Evolutionary conservation across 1,140 invertebrate species (phyloP), one percentile per base, ranked within the genome.

Genomic region (Amphibalanus amphitrite): DNA sequence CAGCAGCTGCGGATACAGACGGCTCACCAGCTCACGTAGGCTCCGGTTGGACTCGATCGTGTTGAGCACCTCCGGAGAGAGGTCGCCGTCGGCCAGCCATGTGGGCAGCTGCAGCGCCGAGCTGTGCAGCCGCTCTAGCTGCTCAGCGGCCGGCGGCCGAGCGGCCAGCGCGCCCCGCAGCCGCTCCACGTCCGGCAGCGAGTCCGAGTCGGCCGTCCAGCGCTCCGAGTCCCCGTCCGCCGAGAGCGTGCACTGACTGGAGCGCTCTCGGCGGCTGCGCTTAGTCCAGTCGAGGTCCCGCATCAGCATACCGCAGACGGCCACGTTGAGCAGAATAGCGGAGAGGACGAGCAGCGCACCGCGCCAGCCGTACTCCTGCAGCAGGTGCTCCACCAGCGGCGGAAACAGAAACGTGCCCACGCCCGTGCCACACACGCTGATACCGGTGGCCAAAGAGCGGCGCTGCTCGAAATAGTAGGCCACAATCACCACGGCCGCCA

Each of bases 391-490:
- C 0, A 88, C 91, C n/a, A 95, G 77, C 0, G 92, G 93, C 0
- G 92, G 90, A 79, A 95, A 94, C 70, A 96, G 86, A 78, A 96
- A 94, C 0, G 93, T 95, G 0, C 93, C 89, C 67, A 91, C 90
- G 13, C 90, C 90, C 76, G 90, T 92, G 0, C 93, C 93, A 77
- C 92, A 94, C 0, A 95, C 92, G 0, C 93, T 90, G 29, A 97
- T 83, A 0, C 95, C 95, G 0, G 93, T 97, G 0, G 95, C 95
- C 67, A 97, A 85, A 0, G 93, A 95, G 69, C 94, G 82, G 77
- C 86, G 89, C 76, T 91, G 91, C 76, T 97, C 94, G 79, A 98
- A 98, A 79, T 97, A 98, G 78, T 95, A 95, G 0, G 94, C 93
- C 3, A 98, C 94, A 74, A 94, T 93, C 0, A 97, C 94, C 0